Evolutionary conservation across 2,888 invertebrate genomes (phyloP).

Genomic region (Platerodrilus igneus): DNA sequence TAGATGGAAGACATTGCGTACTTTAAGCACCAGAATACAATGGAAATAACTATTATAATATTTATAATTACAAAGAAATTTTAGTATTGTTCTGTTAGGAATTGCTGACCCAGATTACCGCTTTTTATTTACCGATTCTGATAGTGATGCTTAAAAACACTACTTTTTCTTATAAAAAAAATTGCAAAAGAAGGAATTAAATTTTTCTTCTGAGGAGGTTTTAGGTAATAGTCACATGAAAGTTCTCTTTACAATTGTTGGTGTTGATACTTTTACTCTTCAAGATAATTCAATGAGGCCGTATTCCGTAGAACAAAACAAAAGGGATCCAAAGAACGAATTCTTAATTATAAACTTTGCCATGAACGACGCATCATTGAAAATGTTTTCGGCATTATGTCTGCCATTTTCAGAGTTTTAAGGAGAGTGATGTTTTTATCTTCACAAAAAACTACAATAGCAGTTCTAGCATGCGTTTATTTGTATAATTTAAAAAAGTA

Average conservation of each 20-base stretch:
- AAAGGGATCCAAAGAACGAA: slow-evolving; percentile 25
- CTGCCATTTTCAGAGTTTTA: too few species aligned
- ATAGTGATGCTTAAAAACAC: slow-evolving; percentile 4
- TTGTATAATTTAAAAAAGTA: slow-evolving; percentile 4
- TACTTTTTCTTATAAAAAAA: slow-evolving; percentile 10
- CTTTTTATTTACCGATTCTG: slow-evolving; percentile 9
- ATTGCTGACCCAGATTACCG: slow-evolving; percentile 8
- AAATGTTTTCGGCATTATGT: slow-evolving; percentile 9
- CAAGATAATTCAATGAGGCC: slow-evolving; percentile 27
- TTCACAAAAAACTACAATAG: slow-evolving; percentile 30
- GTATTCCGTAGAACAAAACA: slow-evolving; percentile 28
- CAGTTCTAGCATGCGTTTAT: slow-evolving; percentile 26
- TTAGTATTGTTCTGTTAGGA: slow-evolving; percentile 9
- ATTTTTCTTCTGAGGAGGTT: slow-evolving; percentile 7
- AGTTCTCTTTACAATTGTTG: too few species aligned
- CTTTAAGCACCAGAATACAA: slow-evolving; percentile 7
- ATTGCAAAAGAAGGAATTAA: slow-evolving; percentile 7
- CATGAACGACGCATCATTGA: slow-evolving; percentile 22
- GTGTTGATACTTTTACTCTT: slow-evolving; percentile 1
- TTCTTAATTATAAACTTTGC: slow-evolving; percentile 30
- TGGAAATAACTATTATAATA: slow-evolving; percentile 9
- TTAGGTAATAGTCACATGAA: slow-evolving; percentile 6
- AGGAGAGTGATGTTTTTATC: slow-evolving; percentile 26
- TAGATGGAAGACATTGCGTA: slow-evolving; percentile 7
- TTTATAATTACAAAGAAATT: slow-evolving; percentile 2